Evolutionary conservation across 2,888 invertebrate species (phyloP).

Genomic region (Polyommatus iphigenia): DNA sequence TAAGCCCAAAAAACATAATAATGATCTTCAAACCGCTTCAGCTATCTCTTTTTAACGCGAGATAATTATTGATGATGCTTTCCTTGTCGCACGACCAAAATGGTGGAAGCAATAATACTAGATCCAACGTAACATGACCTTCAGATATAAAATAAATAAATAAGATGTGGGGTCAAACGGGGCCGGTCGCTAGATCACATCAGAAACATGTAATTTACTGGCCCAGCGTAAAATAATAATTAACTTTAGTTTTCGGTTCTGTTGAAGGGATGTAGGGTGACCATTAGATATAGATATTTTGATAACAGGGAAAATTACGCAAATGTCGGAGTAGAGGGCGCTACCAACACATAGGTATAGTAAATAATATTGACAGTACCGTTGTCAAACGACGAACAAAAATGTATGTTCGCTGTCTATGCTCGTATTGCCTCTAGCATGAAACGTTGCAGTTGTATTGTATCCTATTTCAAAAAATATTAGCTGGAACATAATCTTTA

Average conservation of each 20-base stretch:
- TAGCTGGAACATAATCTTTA: background rate
- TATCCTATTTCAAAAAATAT: background rate
- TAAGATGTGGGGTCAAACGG: slow-evolving; percentile 40
- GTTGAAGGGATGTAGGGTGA: slow-evolving; percentile 52
- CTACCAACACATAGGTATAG: too few species aligned
- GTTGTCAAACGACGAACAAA: too few species aligned
- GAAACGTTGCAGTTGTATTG: too few species aligned
- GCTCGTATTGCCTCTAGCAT: too few species aligned
- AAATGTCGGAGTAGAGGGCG: too few species aligned
- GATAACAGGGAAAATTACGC: too few species aligned
- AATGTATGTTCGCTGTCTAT: too few species aligned
- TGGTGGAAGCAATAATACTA: slow-evolving; percentile 59
- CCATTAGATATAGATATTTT: slow-evolving; percentile 36
- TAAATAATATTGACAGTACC: too few species aligned
- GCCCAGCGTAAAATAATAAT: slow-evolving; percentile 70
- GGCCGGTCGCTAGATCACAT: slow-evolving; percentile 46
- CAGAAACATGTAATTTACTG: slow-evolving; percentile 65
- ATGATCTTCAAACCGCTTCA: slow-evolving; percentile 55
- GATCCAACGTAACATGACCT: slow-evolving; percentile 50
- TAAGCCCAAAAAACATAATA: slow-evolving; percentile 52
- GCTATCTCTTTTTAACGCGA: slow-evolving; percentile 51
- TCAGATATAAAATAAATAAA: slow-evolving; percentile 31
- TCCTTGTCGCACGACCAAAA: slow-evolving; percentile 53
- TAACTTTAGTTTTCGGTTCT: slow-evolving; percentile 58
- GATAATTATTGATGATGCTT: slow-evolving; percentile 56